Percentiles rank a stretch among this genome's conserved stretches.
Evolutionary conservation across 1,140 invertebrate genomes (phyloP).

Genomic region (Maniola jurtina): DNA sequence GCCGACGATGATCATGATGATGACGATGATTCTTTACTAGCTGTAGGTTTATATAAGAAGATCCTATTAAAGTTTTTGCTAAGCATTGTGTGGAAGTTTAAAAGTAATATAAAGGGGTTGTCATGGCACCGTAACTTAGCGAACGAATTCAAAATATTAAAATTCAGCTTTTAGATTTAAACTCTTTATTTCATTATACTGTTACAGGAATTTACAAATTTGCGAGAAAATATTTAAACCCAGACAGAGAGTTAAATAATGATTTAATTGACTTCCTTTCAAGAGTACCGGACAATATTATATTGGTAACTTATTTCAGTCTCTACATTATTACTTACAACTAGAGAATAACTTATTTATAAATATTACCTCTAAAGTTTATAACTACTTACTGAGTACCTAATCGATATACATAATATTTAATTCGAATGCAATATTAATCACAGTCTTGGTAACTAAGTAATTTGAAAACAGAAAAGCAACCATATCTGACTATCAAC

Average conservation of each 20-base stretch:
- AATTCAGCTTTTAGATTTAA: background rate
- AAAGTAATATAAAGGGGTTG: too few species aligned
- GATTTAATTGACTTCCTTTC: slow-evolving; percentile 97
- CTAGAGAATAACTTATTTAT: background rate
- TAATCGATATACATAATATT: background rate
- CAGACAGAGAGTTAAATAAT: slow-evolving; percentile 96
- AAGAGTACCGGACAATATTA: slow-evolving; percentile 94
- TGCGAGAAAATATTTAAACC: slow-evolving; percentile 92
- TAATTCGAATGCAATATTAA: background rate
- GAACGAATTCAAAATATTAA: too few species aligned
- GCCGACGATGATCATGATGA: too few species aligned
- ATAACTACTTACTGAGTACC: background rate
- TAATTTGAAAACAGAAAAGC: background rate
- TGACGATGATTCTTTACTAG: too few species aligned
- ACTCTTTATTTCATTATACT: slow-evolving; percentile 15
- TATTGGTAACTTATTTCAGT: slow-evolving; percentile 83
- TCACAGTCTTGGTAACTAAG: background rate
- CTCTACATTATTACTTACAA: background rate
- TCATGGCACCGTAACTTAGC: too few species aligned
- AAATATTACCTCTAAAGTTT: background rate
- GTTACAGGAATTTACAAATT: slow-evolving; percentile 98
- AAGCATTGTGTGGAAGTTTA: too few species aligned
- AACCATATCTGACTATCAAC: too few species aligned
- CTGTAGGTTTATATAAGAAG: too few species aligned
- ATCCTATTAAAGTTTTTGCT: too few species aligned